Conservation (phyloP, 2,113 vertebrate genomes). For the Motacilla alba region DNA sequence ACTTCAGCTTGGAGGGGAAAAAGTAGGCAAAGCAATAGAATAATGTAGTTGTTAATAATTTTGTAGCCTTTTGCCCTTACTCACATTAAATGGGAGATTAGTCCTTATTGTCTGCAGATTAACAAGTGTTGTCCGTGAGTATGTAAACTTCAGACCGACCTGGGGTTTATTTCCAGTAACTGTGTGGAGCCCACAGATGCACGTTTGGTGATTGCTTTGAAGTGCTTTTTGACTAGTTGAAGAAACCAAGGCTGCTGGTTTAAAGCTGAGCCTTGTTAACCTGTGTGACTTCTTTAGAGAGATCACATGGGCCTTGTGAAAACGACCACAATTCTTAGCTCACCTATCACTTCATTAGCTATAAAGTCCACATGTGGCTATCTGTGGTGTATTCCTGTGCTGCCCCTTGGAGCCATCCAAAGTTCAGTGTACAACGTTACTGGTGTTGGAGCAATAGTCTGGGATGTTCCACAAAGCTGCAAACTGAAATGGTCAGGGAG, state of each 20-base stretch:
- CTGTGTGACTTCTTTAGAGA: neutral
- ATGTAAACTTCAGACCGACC: neutral
- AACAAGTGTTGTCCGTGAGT: neutral
- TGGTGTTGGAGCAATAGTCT: neutral
- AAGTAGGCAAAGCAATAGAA: neutral
- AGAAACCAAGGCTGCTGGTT: neutral
- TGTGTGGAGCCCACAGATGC: neutral
- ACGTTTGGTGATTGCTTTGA: neutral
- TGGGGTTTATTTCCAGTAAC: neutral
- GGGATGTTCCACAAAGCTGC: neutral
- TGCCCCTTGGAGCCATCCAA: neutral
- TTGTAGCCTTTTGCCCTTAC: neutral
- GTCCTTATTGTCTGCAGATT: neutral
- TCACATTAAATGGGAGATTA: neutral
- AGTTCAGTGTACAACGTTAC: neutral
- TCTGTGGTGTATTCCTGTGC: neutral
- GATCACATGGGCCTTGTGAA: neutral
- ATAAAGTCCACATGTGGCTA: neutral
- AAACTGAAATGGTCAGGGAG: neutral
- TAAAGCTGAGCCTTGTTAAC: neutral
- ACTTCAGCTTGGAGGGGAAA: neutral
- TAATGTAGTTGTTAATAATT: neutral
- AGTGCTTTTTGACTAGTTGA: neutral
- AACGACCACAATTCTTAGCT: neutral
- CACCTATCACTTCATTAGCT: neutral